Evolutionary conservation across 2,113 vertebrate species (phyloP), one percentile per base, ranked within the genome.

Genomic region (Zapornia atra): DNA sequence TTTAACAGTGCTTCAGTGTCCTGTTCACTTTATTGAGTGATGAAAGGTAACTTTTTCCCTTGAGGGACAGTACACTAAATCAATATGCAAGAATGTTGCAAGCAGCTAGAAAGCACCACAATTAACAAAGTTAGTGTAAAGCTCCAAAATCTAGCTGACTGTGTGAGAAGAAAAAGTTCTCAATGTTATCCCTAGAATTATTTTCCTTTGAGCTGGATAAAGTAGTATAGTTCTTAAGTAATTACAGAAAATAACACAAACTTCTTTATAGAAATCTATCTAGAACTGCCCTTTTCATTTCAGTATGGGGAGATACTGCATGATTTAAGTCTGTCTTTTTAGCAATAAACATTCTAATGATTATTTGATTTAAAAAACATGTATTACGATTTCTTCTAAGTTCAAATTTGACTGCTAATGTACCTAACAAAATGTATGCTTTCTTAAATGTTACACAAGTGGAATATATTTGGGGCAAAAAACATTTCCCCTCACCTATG

Each of bases 111-210:
- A 90, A 82, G n/a, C 51, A 44, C 34, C 53, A 46, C 68, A 93
- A 93, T 88, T 92, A 95, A 91, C 34, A 82, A 63, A 93, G 81
- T 42, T 92, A 78, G 40, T 40, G 56, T 78, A 2, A 92, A 80
- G 61, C 72, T 92, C 64, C 51, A 40, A 26, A 73, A 79, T 94
- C 40, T 66, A 87, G 66, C 24, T 44, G 82, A 86, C 57, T 24
- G 20, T 63, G n/a, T n/a, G 50, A 88, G 51, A 82, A 93, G 77
- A 82, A 84, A 84, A 91, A 81, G 26, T 54, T 44, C 13, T 91
- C 81, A 53, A 68, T 91, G 75, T 60, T 85, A 48, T 29, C 25
- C 42, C n/a, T 59, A 54, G 38, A 83, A 71, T 66, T 82, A 44
- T 42, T 91, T 90, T 59, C 44, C 54, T 88, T 84, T 79, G 20